phyloP scores from a whole-genome alignment of 1,140 invertebrate genomes.

The Adelges cooleyi region DNA sequence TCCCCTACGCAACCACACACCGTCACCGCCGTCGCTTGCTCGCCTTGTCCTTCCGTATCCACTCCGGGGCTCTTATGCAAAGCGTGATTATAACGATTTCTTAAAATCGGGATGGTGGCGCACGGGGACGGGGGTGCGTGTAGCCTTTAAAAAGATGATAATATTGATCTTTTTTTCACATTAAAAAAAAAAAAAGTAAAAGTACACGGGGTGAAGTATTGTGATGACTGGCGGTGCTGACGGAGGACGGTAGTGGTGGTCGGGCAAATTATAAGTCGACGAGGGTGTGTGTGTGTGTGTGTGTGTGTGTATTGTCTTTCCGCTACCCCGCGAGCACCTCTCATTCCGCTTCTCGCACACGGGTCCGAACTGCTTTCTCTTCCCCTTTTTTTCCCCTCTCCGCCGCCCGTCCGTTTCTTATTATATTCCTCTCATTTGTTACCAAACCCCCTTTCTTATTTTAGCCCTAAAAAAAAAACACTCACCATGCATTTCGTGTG shows the following conservation, averaged over 20 bases:
- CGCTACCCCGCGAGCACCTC: background rate
- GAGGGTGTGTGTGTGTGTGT: slow-evolving; percentile 10
- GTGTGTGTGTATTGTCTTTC: slow-evolving; percentile 23
- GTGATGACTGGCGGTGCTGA: slow-evolving; percentile 4
- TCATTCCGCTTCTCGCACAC: background rate
- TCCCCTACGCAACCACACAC: slow-evolving; percentile 1
- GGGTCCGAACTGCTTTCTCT: slow-evolving; percentile 15
- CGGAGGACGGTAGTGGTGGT: slow-evolving; percentile 8
- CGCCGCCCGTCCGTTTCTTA: background rate
- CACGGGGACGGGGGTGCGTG: slow-evolving; percentile 9
- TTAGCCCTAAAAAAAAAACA: slow-evolving; percentile 13
- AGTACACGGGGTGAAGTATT: slow-evolving; percentile 20
- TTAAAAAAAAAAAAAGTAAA: slow-evolving; percentile 30
- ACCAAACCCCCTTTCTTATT: slow-evolving; percentile 26
- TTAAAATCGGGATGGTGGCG: slow-evolving; percentile 1
- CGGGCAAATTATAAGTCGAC: slow-evolving; percentile 31
- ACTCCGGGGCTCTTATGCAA: slow-evolving; percentile 4
- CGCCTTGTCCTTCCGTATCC: background rate
- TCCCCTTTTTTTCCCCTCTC: slow-evolving; percentile 2
- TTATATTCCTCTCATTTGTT: slow-evolving; percentile 29
- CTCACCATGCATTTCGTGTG: slow-evolving; percentile 1
- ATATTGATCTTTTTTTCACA: slow-evolving; percentile 31
- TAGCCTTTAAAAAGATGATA: slow-evolving; percentile 31
- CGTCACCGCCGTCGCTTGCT: background rate
- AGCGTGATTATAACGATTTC: slow-evolving; percentile 28